Conservation (phyloP, 2,797 vertebrate species). For the Amblyopsis hoosieri region DNA sequence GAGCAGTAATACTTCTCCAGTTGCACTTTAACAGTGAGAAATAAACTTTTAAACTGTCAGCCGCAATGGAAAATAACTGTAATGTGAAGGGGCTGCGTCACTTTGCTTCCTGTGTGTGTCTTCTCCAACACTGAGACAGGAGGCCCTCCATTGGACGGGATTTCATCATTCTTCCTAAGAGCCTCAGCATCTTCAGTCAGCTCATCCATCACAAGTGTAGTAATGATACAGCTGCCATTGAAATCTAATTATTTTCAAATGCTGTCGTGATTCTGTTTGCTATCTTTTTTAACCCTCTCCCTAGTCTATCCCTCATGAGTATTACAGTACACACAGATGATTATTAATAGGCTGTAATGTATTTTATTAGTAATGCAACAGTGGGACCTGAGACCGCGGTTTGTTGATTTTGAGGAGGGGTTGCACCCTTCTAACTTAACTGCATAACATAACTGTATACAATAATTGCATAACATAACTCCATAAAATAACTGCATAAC, state of each 20-base stretch:
- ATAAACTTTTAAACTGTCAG: slow-evolving; percentile 37
- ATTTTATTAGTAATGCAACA: slow-evolving; percentile 1
- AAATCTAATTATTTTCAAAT: slow-evolving; percentile 52
- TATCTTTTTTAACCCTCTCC: background rate
- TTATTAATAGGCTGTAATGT: background rate
- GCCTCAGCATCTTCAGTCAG: slow-evolving; percentile 29
- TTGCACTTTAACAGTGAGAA: slow-evolving; percentile 50
- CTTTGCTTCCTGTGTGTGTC: slow-evolving; percentile 59
- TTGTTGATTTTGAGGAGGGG: too few species aligned
- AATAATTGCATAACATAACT: too few species aligned
- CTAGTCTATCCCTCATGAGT: background rate
- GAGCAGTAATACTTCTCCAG: slow-evolving; percentile 48
- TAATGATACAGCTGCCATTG: slow-evolving; percentile 38
- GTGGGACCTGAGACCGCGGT: too few species aligned
- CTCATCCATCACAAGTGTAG: slow-evolving; percentile 50
- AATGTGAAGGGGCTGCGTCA: slow-evolving; percentile 56
- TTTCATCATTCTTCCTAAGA: slow-evolving; percentile 58
- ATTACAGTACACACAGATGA: background rate
- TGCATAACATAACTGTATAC: too few species aligned
- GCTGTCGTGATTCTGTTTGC: slow-evolving; percentile 29
- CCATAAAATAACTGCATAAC: too few species aligned
- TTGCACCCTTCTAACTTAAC: too few species aligned
- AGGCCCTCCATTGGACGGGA: slow-evolving; percentile 47
- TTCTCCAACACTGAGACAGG: slow-evolving; percentile 48
- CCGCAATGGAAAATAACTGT: slow-evolving; percentile 37